Base-by-base conservation (phyloP, 2,797 vertebrate genomes). In the Mormyrops boulengeri region DNA sequence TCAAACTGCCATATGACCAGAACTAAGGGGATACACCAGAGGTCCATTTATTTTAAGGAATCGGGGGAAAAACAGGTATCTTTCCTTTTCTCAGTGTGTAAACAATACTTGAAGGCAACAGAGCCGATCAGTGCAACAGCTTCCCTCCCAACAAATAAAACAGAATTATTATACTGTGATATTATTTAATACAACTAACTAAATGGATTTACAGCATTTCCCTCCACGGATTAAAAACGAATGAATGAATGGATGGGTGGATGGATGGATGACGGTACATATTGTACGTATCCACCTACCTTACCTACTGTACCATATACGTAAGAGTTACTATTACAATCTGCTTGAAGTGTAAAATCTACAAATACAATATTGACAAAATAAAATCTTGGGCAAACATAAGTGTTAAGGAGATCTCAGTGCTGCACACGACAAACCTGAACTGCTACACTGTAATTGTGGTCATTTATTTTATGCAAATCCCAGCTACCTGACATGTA, bases 81-180 rank as follows among this genome's bases (percentile, higher is more conserved):
- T 26, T 77, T 60, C 3, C 41, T 57, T 91, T 50, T 90, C 88
- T 91, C 77, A 57, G 86, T 44, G 44, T 73, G 49, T 89, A 88
- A 90, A 91, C 90, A 86, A 91, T 91, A 88, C 38, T 89, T 90
- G 8, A 86, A 26, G 34, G 30, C 52, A 73, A 12, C 8, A 89
- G 89, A 82, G 89, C 30, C 26, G 5, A 53, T 90, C 30, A 38
- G 30, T 6, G 5, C 34, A 57, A 66, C 47, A 89, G 8, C 57
- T 22, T 19, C 12, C 38, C 34, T 60, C 19, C 49, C 17, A 57
- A 38, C 11, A 85, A 19, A 30, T 66, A 30, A 38, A 55, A 60
- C 55, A n/a, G 2, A 53, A 73, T 38, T 52, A 52, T 11, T 47
- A 62, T 53, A 86, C 69, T 44, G 44, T 44, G 22, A 52, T 41